These are phyloP conservation scores for Onychostruthus taczanowskii DNA, from an alignment of 2,113 vertebrate genomes.

Conservation along the genomic window DNA sequence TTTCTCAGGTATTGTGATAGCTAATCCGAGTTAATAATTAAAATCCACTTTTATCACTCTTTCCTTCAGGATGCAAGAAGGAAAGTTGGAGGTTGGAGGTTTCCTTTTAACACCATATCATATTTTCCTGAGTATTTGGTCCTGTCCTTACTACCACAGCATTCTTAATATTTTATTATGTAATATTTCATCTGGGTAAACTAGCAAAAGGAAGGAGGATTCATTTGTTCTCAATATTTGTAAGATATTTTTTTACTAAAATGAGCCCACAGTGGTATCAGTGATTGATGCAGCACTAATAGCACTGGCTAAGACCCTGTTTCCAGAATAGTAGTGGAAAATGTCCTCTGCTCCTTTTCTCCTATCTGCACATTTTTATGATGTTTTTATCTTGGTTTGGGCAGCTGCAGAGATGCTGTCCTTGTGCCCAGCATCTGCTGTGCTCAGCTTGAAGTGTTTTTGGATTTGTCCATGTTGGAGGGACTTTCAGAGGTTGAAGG, in stretches of 20 bases:
- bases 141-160: not conserved
- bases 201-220: not conserved
- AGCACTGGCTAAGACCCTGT: not conserved
- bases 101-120: not conserved
- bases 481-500: not conserved
- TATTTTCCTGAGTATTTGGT: not conserved
- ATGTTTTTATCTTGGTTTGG: not conserved
- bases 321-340: not conserved
- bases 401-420: not conserved
- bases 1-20: conserved; percentile 48
- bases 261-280: not conserved
- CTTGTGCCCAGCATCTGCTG: not conserved
- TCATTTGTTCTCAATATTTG: not conserved
- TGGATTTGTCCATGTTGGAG: not conserved
- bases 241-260: not conserved
- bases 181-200: not conserved
- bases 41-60: not conserved
- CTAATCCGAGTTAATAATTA: conserved; percentile 63
- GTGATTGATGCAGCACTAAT: not conserved
- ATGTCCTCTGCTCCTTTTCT: not conserved
- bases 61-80: not conserved
- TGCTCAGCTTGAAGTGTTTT: not conserved
- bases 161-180: not conserved
- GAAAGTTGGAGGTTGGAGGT: not conserved
- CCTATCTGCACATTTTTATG: not conserved